phyloP scores from a whole-genome alignment of 2,113 vertebrate species.

The Acanthisitta chloris region DNA sequence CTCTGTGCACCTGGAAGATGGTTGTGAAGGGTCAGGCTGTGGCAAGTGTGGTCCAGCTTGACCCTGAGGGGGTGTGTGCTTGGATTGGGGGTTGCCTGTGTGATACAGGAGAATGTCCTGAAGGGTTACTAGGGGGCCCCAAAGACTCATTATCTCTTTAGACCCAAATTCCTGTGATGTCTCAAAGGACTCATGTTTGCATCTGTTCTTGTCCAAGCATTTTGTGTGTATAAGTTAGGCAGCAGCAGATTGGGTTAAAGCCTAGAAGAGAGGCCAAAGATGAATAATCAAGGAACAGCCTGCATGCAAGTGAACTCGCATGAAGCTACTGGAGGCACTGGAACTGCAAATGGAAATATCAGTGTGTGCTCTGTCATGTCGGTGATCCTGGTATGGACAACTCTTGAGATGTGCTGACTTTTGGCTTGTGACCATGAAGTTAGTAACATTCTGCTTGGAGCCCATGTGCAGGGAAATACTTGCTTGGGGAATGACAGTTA shows the following conservation, averaged over 20 bases:
- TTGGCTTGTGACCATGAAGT: not conserved
- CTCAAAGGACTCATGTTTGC: rapidly evolving
- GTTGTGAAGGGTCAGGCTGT: not conserved
- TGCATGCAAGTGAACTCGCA: not conserved
- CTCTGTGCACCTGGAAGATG: not conserved
- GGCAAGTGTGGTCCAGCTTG: rapidly evolving
- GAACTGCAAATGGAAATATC: not conserved
- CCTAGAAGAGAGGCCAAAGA: not conserved
- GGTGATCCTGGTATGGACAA: not conserved
- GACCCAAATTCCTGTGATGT: not conserved
- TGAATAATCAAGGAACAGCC: not conserved
- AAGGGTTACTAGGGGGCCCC: not conserved
- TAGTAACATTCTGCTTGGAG: not conserved
- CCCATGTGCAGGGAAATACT: not conserved
- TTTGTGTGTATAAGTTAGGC: not conserved
- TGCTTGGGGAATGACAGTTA: not conserved
- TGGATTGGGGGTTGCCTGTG: not conserved
- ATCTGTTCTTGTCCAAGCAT: not conserved
- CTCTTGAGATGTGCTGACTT: not conserved
- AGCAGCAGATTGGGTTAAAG: not conserved
- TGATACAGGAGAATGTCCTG: not conserved
- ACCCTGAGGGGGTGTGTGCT: no score
- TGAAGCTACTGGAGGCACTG: not conserved
- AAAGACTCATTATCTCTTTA: not conserved
- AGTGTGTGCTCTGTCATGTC: not conserved